Evolutionary conservation across 2,797 vertebrate species (phyloP).

Genomic region (Megaceryle alcyon): DNA sequence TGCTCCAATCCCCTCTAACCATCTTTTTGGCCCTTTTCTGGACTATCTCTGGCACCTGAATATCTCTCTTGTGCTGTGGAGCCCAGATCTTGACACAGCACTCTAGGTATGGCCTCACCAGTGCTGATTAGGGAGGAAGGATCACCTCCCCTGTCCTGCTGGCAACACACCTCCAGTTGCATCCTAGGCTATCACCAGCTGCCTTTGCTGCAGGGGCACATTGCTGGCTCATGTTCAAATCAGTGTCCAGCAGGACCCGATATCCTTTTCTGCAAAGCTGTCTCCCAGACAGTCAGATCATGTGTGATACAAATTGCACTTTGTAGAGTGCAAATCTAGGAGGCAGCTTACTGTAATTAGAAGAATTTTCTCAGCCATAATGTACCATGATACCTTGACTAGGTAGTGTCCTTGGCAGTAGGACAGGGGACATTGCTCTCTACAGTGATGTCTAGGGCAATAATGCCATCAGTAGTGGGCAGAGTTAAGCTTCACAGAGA

Average conservation of each 20-base stretch:
- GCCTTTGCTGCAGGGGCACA: not conserved
- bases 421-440: not conserved
- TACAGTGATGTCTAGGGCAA: not conserved
- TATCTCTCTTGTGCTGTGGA: not conserved
- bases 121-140: not conserved
- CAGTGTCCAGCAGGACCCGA: not conserved
- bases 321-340: not conserved
- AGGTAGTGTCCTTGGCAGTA: not conserved
- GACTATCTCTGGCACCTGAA: not conserved
- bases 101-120: not conserved
- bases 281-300: not conserved
- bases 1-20: not conserved
- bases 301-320: not conserved
- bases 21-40: not conserved
- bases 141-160: not conserved
- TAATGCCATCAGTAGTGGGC: not conserved
- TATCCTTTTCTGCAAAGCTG: not conserved
- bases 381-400: not conserved
- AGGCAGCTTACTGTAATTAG: not conserved
- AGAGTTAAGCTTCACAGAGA: not conserved
- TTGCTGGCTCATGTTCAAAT: not conserved
- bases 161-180: not conserved
- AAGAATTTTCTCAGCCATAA: not conserved
- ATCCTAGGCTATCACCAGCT: not conserved
- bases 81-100: not conserved